Conservation (phyloP, 1,140 invertebrate species). For the Trachymyrmex septentrionalis region DNA sequence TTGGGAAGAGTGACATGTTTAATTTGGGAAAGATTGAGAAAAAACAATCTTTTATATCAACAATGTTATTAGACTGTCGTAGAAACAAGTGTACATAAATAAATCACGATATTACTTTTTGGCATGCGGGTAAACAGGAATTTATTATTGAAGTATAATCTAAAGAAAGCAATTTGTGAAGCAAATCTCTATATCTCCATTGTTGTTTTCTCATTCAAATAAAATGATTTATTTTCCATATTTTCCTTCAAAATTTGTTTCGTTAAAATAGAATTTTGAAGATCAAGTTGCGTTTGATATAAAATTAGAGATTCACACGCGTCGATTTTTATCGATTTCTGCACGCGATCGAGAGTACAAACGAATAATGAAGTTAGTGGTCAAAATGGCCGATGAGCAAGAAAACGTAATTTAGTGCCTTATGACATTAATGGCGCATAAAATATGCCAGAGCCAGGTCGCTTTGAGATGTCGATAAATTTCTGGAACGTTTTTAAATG, state of each 20-base stretch:
- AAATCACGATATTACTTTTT: not conserved
- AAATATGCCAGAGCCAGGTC: conserved; percentile 21
- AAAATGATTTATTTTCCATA: not conserved
- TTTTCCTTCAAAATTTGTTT: not conserved
- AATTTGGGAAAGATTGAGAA: not conserved
- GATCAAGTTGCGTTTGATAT: not conserved
- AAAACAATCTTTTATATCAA: not conserved
- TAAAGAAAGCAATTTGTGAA: not conserved
- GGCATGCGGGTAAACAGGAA: not conserved
- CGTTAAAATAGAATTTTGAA: not conserved
- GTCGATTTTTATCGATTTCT: not conserved
- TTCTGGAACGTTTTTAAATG: not conserved
- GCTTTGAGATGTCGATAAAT: not conserved
- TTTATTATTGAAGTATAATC: not conserved
- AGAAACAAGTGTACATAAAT: not conserved
- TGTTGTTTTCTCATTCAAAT: not conserved
- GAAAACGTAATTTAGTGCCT: conserved; percentile 25
- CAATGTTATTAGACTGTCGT: not conserved
- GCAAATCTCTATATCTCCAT: not conserved
- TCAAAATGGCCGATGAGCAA: conserved; percentile 15
- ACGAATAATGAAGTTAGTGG: conserved; percentile 36
- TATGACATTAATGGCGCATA: conserved; percentile 33
- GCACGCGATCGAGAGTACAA: not conserved
- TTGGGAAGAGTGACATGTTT: conserved; percentile 17
- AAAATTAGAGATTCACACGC: conserved; percentile 8